These are phyloP conservation scores for Glareola pratincola DNA, from an alignment of 2,113 vertebrate species.

Conservation along the genomic window DNA sequence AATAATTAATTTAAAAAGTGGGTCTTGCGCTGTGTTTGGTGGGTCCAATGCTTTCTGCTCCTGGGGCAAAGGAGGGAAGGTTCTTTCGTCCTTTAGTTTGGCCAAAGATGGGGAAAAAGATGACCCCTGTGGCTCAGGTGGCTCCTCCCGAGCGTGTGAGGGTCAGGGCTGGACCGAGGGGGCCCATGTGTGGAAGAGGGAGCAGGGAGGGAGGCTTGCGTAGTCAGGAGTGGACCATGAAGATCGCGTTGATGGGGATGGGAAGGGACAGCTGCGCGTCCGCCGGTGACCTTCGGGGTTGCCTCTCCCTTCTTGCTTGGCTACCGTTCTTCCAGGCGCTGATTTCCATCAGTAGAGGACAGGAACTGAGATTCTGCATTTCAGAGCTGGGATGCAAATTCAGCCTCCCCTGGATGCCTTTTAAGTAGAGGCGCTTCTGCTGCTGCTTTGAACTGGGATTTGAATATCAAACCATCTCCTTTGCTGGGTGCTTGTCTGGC, in stretches of 20 bases:
- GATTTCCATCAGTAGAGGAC: neutral
- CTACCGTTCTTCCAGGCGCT: neutral
- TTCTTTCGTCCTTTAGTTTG: neutral
- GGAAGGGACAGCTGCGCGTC: neutral
- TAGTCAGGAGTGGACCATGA: fast-evolving
- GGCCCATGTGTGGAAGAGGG: neutral
- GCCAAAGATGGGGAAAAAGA: neutral
- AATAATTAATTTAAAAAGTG: neutral
- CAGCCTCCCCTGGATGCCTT: neutral
- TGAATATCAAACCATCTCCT: constrained; percentile 8
- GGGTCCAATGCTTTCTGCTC: neutral
- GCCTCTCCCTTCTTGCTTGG: neutral
- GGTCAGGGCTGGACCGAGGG: neutral
- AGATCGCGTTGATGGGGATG: neutral
- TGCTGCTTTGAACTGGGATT: neutral
- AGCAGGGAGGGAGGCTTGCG: fast-evolving
- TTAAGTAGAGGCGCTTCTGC: neutral
- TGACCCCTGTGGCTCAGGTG: neutral
- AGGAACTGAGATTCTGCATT: constrained; percentile 10
- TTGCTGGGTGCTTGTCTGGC: neutral
- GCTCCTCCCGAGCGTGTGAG: fast-evolving
- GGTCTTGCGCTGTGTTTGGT: neutral
- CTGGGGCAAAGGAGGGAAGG: neutral
- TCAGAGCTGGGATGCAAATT: neutral
- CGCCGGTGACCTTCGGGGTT: neutral